phyloP scores from a whole-genome alignment of 1,140 invertebrate species.

The Lordiphosa mommai region DNA sequence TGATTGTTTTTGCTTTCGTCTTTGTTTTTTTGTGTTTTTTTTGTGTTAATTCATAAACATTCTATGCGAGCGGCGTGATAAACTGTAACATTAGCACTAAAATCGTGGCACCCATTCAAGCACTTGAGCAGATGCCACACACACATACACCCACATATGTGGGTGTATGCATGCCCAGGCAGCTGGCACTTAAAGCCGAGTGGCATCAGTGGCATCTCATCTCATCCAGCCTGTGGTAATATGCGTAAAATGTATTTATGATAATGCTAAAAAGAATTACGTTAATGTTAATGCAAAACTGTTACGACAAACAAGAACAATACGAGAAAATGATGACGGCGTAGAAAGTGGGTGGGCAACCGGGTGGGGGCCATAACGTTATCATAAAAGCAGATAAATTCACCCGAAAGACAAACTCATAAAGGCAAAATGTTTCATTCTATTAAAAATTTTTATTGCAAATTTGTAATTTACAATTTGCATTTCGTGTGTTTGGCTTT shows the following conservation, averaged over 20 bases:
- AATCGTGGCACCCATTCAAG: slow-evolving; percentile 6
- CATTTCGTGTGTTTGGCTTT: slow-evolving; percentile 70
- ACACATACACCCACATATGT: neutral
- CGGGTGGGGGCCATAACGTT: slow-evolving; percentile 40
- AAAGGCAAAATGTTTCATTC: slow-evolving; percentile 79
- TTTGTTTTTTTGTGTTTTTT: slow-evolving; percentile 2
- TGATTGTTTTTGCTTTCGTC: neutral
- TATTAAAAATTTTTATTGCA: slow-evolving; percentile 80
- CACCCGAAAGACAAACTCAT: slow-evolving; percentile 71
- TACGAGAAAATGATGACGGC: slow-evolving; percentile 70
- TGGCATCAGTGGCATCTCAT: neutral
- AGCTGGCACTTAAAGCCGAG: slow-evolving; percentile 12
- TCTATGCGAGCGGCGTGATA: slow-evolving; percentile 37
- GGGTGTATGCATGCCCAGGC: neutral
- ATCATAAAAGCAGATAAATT: slow-evolving; percentile 79
- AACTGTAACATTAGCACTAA: slow-evolving; percentile 54
- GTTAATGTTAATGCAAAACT: slow-evolving; percentile 78
- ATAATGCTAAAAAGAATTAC: slow-evolving; percentile 78
- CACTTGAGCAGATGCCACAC: slow-evolving; percentile 20
- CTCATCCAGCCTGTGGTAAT: slow-evolving; percentile 43
- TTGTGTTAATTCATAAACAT: slow-evolving; percentile 35
- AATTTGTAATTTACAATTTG: slow-evolving; percentile 80
- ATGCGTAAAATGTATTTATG: slow-evolving; percentile 79
- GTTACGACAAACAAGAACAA: slow-evolving; percentile 76
- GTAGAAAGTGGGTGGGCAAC: slow-evolving; percentile 22